Conservation (phyloP, 2,888 invertebrate species). For the Schrankia costaestrigalis region DNA sequence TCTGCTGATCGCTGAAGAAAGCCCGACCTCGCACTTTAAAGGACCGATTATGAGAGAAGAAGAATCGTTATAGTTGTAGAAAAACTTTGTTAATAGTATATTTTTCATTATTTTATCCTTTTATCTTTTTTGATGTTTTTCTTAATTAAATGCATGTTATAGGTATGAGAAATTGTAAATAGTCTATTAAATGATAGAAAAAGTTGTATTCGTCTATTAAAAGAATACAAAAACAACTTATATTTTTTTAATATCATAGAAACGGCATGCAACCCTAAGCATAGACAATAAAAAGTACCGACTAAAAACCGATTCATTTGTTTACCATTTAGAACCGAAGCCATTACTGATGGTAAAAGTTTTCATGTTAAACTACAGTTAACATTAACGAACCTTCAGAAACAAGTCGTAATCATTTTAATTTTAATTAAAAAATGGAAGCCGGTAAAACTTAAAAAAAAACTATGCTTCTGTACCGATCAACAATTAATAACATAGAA, state of each 20-base stretch:
- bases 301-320: constrained; percentile 25
- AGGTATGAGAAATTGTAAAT: no score
- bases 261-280: constrained; percentile 8
- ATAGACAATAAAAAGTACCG: constrained; percentile 13
- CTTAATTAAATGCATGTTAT: no score
- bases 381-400: constrained; percentile 28
- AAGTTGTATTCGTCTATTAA: no score
- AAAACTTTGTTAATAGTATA: no score
- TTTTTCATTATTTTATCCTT: no score
- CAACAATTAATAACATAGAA: constrained; percentile 59
- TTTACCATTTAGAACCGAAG: constrained; percentile 23
- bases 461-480: constrained; percentile 65
- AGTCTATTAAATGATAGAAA: no score
- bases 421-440: constrained; percentile 56
- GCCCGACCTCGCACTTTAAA: no score
- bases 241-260: not conserved
- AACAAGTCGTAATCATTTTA: constrained; percentile 38
- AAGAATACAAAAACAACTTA: constrained; percentile 9
- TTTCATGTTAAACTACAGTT: constrained; percentile 43
- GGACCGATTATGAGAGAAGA: no score
- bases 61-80: no score
- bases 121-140: no score
- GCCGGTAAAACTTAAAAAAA: constrained; percentile 37
- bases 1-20: no score
- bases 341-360: constrained; percentile 25